Conservation (phyloP, 2,888 invertebrate species). For the Cryptophagus acutangulus region DNA sequence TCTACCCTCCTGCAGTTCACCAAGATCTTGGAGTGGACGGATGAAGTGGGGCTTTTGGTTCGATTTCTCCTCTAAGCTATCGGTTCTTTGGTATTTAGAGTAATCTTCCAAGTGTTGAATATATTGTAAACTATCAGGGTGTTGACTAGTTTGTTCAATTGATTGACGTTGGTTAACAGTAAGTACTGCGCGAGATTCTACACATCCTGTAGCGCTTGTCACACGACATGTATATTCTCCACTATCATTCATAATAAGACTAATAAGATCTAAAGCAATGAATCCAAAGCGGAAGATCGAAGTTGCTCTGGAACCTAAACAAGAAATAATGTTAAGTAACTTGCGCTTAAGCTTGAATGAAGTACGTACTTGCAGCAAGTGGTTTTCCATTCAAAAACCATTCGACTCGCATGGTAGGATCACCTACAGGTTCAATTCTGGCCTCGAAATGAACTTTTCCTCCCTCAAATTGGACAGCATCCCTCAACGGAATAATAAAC, state of each 20-base stretch:
- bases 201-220: slow-evolving; percentile 79
- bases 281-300: slow-evolving; percentile 97
- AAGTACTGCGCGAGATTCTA: slow-evolving; percentile 77
- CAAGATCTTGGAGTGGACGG: slow-evolving; percentile 78
- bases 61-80: slow-evolving; percentile 75
- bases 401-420: slow-evolving; percentile 93
- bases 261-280: slow-evolving; percentile 87
- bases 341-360: too few species aligned
- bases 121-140: slow-evolving; percentile 86
- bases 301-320: slow-evolving; percentile 86
- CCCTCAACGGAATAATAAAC: slow-evolving; percentile 83
- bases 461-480: slow-evolving; percentile 80
- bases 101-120: slow-evolving; percentile 89
- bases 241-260: slow-evolving; percentile 77
- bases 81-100: slow-evolving; percentile 78
- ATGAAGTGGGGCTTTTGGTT: slow-evolving; percentile 83
- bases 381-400: slow-evolving; percentile 92
- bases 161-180: slow-evolving; percentile 75
- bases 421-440: slow-evolving; percentile 93
- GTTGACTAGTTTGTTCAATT: slow-evolving; percentile 83
- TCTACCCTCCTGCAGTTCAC: slow-evolving; percentile 82
- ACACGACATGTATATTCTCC: slow-evolving; percentile 90
- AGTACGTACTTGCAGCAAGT: slow-evolving; percentile 80
- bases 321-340: slow-evolving; percentile 15
- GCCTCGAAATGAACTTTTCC: slow-evolving; percentile 96